Evolutionary conservation across 1,140 invertebrate genomes (phyloP), one percentile per base, ranked within the genome.

Genomic region (Bicyclus anynana): DNA sequence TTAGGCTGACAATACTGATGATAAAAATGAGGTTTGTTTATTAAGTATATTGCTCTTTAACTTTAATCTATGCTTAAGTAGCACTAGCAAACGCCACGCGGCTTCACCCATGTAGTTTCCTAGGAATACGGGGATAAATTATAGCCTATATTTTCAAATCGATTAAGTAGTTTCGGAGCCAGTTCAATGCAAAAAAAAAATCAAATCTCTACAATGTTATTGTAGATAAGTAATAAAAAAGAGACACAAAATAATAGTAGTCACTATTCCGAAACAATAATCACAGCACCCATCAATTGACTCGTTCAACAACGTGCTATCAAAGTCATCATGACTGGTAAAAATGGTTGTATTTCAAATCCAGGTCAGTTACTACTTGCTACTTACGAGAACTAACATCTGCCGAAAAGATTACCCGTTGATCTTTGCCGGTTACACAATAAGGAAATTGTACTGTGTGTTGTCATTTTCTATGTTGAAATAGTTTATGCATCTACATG

Each of bases 321-420:
- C 50, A 47, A 40, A 29, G 6, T 64, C 52, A 59, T 29, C 21
- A 55, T 59, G 61, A 59, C 56, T 59, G 12, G 46, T 14, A 40
- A 40, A 51, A 55, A 40, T 53, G 42, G 33, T 37, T 54, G 53
- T 53, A n/a, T 10, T 47, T 21, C n/a, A 12, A 40, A 64, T 64
- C 10, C 40, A 55, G 61, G 61, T 59, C 61, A 54, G 42, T 47
- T 44, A 52, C 53, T 52, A 52, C 23, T 53, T 21, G 14, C 20
- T 44, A 18, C 40, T 50, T n/a, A n/a, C n/a, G n/a, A n/a, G n/a
- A n/a, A 58, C 47, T 40, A 40, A 12, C 53, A 55, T 46, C 42
- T 16, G 21, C 20, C 29, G n/a, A 23, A 47, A 55, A 47, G 16
- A 57, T 57, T 51, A 14, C 42, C 46, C 42, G 46, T 10, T 20